Evolutionary conservation across 2,113 vertebrate genomes (phyloP).

Genomic region (Archilochus colubris): DNA sequence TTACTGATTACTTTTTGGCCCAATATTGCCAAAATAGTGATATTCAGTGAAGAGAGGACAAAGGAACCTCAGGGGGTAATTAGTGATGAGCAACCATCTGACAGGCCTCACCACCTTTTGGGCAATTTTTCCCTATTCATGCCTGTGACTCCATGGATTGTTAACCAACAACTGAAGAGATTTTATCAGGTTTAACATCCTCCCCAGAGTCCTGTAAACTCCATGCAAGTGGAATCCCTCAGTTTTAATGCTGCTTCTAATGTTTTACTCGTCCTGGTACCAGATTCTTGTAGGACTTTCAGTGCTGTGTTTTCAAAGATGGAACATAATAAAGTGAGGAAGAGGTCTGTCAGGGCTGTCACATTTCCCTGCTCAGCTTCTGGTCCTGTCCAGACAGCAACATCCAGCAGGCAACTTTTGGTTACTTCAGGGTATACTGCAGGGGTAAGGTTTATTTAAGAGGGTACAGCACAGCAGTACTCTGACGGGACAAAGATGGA

Average conservation of each 20-base stretch:
- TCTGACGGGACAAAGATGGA: not conserved
- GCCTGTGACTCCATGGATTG: not conserved
- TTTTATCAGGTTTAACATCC: not conserved
- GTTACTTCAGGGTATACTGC: not conserved
- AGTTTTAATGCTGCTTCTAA: not conserved
- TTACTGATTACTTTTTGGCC: not conserved
- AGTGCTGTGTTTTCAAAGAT: not conserved
- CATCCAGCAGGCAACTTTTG: not conserved
- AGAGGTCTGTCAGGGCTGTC: not conserved
- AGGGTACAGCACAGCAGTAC: not conserved
- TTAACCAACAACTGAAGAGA: not conserved
- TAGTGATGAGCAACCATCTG: not conserved
- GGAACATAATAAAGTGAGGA: not conserved
- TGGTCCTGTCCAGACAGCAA: not conserved
- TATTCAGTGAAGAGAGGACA: conserved; percentile 35
- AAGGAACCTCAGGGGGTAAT: not conserved
- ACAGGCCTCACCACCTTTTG: not conserved
- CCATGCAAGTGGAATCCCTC: not conserved
- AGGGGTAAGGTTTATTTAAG: not conserved
- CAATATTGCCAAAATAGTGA: not conserved
- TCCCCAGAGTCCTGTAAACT: not conserved
- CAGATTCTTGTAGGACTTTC: not conserved
- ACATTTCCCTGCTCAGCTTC: not conserved
- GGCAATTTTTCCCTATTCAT: not conserved
- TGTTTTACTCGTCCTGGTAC: fast-evolving